Percentiles rank a stretch among this genome's conserved stretches.
Conservation (phyloP, 2,113 vertebrate genomes). For the Neoarius graeffei region DNA sequence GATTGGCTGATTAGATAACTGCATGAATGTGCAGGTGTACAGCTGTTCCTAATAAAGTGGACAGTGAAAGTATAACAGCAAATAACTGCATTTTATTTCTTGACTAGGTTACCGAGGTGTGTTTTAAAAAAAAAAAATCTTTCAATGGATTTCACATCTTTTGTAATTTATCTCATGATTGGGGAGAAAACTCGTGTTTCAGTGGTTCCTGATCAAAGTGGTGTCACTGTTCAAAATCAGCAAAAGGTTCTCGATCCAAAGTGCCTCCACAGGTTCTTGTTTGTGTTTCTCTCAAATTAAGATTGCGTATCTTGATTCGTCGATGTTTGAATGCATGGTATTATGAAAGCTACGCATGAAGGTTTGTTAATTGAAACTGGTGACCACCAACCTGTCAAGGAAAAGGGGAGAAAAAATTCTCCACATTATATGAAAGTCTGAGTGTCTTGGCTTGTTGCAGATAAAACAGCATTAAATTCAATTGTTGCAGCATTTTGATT, state of each 20-base stretch:
- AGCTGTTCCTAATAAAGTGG: too few species aligned
- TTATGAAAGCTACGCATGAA: neutral
- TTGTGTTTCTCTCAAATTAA: neutral
- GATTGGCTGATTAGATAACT: too few species aligned
- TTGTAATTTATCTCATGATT: neutral
- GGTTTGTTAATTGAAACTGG: neutral
- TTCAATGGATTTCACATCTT: neutral
- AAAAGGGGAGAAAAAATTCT: neutral
- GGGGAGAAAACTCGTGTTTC: neutral
- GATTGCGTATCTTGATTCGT: neutral
- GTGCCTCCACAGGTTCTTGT: neutral
- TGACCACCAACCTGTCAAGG: neutral
- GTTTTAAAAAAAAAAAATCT: neutral
- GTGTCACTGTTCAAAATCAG: neutral
- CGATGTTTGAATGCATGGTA: neutral
- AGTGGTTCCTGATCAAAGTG: too few species aligned
- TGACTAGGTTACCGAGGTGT: neutral
- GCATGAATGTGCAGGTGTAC: too few species aligned
- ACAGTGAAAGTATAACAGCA: neutral
- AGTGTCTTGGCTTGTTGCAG: constrained; percentile 46
- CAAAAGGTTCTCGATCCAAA: neutral
- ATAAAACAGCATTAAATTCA: constrained; percentile 35
- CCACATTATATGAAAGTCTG: neutral
- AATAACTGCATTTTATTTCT: neutral
- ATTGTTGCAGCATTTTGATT: neutral